These are phyloP conservation scores for Rhyacichthys aspro DNA, from an alignment of 2,797 vertebrate species.

Conservation along the genomic window DNA sequence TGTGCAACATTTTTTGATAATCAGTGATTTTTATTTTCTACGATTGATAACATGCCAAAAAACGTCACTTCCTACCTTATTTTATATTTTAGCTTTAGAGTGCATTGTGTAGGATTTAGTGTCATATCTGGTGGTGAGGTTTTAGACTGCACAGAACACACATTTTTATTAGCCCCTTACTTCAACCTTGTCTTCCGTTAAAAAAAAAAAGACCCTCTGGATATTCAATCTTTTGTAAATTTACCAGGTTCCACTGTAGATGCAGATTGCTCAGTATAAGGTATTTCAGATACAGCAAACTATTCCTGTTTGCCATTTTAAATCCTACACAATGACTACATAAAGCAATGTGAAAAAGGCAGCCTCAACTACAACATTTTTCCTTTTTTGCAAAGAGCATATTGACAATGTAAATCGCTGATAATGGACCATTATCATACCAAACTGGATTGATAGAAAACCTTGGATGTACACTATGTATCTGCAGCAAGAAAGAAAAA, in stretches of 20 bases:
- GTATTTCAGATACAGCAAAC: background rate
- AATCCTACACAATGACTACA: conserved; percentile 7
- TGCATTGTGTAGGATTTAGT: conserved; percentile 11
- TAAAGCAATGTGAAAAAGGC: background rate
- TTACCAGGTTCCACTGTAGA: background rate
- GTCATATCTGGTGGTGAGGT: background rate
- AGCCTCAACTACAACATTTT: background rate
- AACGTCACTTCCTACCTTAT: background rate
- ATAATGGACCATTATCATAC: conserved; percentile 3
- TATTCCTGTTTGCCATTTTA: background rate
- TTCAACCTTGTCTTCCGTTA: background rate
- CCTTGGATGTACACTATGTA: background rate
- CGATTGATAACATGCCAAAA: conserved; percentile 7
- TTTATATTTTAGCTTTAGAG: conserved; percentile 7
- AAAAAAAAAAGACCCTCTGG: background rate
- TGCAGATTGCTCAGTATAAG: too few species aligned
- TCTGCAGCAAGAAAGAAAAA: background rate
- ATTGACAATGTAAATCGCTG: background rate
- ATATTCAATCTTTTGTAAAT: background rate
- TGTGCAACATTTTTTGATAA: conserved; percentile 10
- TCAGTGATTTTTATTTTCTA: background rate
- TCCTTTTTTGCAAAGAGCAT: background rate
- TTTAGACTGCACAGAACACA: conserved; percentile 1
- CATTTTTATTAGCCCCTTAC: background rate
- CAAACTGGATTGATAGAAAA: conserved; percentile 7